A percentile compares a stretch with the other conserved stretches of the same genome.
These are phyloP conservation scores for Colius striatus DNA, from an alignment of 2,113 vertebrate species.

Conservation along the genomic window DNA sequence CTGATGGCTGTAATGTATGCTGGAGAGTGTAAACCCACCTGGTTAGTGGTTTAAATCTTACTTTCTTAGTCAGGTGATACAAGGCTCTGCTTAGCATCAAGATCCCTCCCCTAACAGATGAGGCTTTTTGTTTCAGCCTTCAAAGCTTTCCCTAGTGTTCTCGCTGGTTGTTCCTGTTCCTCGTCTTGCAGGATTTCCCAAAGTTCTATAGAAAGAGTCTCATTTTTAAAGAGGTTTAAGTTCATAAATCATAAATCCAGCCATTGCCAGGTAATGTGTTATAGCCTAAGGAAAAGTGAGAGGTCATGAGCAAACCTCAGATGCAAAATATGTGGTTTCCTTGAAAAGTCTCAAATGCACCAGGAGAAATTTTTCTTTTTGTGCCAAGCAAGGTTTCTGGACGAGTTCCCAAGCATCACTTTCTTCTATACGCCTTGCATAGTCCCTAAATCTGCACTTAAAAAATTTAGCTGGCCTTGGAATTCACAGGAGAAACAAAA, in stretches of 20 bases:
- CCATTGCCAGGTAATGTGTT: not conserved
- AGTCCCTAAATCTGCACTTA: not conserved
- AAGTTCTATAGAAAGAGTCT: not conserved
- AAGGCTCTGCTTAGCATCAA: not conserved
- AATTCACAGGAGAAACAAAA: not conserved
- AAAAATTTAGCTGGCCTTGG: not conserved
- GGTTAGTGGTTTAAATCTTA: not conserved
- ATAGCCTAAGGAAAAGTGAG: slow-evolving; percentile 5
- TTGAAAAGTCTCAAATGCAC: slow-evolving; percentile 40
- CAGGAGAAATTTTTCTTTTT: not conserved
- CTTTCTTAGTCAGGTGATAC: not conserved
- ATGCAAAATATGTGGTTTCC: slow-evolving; percentile 25
- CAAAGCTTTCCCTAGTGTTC: not conserved
- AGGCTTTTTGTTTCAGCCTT: not conserved
- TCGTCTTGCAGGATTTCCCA: not conserved
- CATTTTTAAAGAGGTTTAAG: not conserved
- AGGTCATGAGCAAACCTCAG: slow-evolving; percentile 33
- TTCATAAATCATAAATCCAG: not conserved
- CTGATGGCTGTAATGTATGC: not conserved
- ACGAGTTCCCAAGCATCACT: not conserved
- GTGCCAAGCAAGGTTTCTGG: not conserved
- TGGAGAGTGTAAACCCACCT: slow-evolving; percentile 1
- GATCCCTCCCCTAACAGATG: not conserved
- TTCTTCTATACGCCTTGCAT: not conserved
- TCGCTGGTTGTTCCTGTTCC: not conserved